Conservation (phyloP, 2,888 invertebrate genomes). For the Drosophila fulvimacula region DNA sequence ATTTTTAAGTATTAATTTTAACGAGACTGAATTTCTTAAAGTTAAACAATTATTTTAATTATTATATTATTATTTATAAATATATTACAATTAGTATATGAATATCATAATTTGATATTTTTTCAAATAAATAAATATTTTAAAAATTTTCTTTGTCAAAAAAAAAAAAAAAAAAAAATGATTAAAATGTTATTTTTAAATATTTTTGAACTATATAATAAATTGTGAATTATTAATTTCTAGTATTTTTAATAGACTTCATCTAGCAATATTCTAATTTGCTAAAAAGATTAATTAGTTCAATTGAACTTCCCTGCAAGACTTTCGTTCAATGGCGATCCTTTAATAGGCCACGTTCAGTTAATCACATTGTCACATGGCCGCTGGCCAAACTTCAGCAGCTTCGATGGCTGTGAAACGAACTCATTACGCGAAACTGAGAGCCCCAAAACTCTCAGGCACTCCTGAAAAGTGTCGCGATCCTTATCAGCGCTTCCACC, state of each 20-base stretch:
- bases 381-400: conserved; percentile 48
- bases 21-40: too few species aligned
- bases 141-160: too few species aligned
- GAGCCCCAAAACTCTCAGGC: conserved; percentile 34
- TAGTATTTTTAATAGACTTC: not conserved
- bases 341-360: not conserved
- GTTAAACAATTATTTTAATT: too few species aligned
- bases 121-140: too few species aligned
- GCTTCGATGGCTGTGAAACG: conserved; percentile 68
- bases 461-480: conserved; percentile 64
- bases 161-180: too few species aligned
- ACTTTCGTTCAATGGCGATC: not conserved
- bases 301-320: not conserved
- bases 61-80: too few species aligned
- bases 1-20: too few species aligned
- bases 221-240: too few species aligned
- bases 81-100: too few species aligned
- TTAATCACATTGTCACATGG: conserved; percentile 58
- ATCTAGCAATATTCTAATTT: not conserved
- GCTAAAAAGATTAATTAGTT: not conserved
- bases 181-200: not conserved
- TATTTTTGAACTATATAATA: too few species aligned
- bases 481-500: conserved; percentile 74
- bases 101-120: too few species aligned
- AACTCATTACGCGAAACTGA: conserved; percentile 67